Conservation (phyloP, 2,888 invertebrate genomes). For the Xestia xanthographa region DNA sequence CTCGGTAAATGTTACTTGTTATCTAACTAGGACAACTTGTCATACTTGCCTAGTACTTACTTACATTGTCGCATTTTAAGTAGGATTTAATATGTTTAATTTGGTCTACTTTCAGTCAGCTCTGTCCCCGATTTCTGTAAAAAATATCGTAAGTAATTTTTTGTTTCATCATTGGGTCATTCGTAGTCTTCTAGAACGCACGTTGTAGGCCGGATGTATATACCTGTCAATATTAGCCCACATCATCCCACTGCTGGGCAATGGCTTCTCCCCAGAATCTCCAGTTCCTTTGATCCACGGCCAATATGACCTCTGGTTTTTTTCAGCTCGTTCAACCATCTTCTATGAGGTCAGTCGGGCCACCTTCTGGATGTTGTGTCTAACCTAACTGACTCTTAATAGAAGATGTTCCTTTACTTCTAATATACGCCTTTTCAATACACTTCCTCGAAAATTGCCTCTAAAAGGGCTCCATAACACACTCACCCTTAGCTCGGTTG, state of each 20-base stretch:
- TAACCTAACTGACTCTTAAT: background rate
- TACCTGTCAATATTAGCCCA: background rate
- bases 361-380: background rate
- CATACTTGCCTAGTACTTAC: background rate
- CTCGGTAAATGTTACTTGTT: constrained; percentile 30
- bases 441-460: background rate
- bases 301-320: background rate
- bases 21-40: constrained; percentile 43
- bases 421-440: background rate
- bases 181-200: background rate
- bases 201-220: background rate
- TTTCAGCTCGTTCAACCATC: background rate
- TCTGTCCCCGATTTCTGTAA: background rate
- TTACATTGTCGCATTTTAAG: constrained; percentile 3
- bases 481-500: background rate
- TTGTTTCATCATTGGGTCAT: background rate
- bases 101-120: background rate
- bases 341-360: background rate
- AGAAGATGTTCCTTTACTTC: background rate
- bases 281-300: background rate
- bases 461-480: background rate
- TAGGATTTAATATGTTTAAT: background rate
- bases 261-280: background rate
- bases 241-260: background rate
- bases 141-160: background rate